Evolutionary conservation across 2,113 vertebrate genomes (phyloP).

Genomic region (Thunnus maccoyii): DNA sequence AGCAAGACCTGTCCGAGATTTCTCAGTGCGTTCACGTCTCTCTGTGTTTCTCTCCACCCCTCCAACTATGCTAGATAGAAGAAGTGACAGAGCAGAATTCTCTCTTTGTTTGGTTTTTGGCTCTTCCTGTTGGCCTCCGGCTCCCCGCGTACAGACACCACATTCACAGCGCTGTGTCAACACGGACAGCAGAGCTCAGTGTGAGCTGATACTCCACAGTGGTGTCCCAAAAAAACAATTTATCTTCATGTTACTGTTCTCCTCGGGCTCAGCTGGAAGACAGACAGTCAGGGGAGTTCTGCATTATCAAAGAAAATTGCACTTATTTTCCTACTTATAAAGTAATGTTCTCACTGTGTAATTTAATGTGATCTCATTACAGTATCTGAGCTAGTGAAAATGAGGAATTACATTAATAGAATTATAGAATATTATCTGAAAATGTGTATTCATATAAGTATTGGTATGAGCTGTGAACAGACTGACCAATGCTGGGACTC

Average conservation of each 20-base stretch:
- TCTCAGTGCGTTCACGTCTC: neutral
- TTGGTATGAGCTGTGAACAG: too few relatives aligned
- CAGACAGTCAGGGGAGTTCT: too few relatives aligned
- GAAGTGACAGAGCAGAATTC: constrained; percentile 28
- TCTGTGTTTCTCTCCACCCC: neutral
- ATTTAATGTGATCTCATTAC: too few relatives aligned
- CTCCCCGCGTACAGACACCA: constrained; percentile 21
- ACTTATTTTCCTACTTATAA: too few relatives aligned
- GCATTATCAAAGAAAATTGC: neutral
- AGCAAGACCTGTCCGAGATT: neutral
- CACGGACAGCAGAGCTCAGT: constrained; percentile 37
- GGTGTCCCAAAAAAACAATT: constrained; percentile 21
- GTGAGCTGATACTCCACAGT: constrained; percentile 1
- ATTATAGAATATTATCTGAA: too few relatives aligned
- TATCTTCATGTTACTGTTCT: constrained; percentile 38
- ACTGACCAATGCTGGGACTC: too few relatives aligned
- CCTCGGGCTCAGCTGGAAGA: neutral
- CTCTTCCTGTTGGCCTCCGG: neutral
- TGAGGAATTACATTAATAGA: too few relatives aligned
- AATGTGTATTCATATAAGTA: too few relatives aligned
- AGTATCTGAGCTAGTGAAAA: too few relatives aligned
- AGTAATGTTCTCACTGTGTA: too few relatives aligned
- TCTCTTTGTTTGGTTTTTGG: constrained; percentile 51
- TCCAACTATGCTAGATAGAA: neutral
- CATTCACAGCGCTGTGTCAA: constrained; percentile 55